Evolutionary conservation across 1,140 invertebrate species (phyloP), one percentile per base, ranked within the genome.

Genomic region (Monochamus saltuarius): DNA sequence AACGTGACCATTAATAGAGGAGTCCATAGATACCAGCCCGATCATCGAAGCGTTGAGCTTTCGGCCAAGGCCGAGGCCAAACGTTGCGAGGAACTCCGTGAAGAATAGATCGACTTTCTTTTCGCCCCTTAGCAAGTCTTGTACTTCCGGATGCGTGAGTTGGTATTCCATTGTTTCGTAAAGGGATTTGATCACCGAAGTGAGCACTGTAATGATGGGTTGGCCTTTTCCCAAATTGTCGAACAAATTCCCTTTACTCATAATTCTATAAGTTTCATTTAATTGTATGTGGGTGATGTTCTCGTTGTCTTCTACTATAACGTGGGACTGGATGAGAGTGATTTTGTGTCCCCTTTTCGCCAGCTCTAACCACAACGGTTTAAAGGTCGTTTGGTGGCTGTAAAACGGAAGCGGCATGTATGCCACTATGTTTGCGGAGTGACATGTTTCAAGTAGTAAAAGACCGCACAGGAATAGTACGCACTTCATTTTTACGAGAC

Each of bases 311-410:
- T 68, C 59, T 19, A 56, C 53, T 37, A 69, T 56, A 1, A 62
- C 64, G 53, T 70, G 38, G 11, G 68, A 62, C 4, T 67, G 71
- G 4, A 71, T 47, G 7, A 68, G 46, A 16, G 67, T 68, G 2
- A 73, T 29, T 29, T 70, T 64, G 39, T 73, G 71, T 8, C 71
- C 71, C 45, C 62, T 56, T 42, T 38, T 38, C 0, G 65, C 52
- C 19, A 73, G 52, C 19, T 61, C 68, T 11, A 22, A 70, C 60
- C 73, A 77, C 62, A 79, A 49, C 29, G 67, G 72, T 57, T 59
- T 74, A 53, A 79, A 82, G 0, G 82, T 76, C 4, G 82, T 69
- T 72, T 84, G 83, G 64, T 86, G 84, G 59, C 84, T 86, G 47
- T 80, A 76, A 0, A 80, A 80, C 0, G 81, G 75, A 7, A 71